Evolutionary conservation across 1,140 invertebrate species (phyloP), one percentile per base, ranked within the genome.

Genomic region (Cherax quadricarinatus): DNA sequence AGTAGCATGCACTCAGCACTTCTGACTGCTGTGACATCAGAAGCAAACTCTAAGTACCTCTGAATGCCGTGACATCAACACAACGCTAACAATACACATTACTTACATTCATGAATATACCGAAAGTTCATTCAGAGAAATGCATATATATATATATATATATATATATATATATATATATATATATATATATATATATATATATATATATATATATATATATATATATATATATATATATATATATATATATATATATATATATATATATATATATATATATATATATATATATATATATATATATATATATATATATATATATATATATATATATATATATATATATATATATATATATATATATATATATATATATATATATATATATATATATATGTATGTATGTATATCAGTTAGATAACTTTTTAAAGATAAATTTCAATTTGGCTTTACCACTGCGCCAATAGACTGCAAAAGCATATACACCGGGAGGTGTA

Each of bases 121-220:
- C 66, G 66, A 70, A 70, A 70, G 66, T 70, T 70, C 21, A 70
- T 70, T n/a, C n/a, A n/a, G n/a, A n/a, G n/a, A n/a, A n/a, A n/a
- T n/a, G n/a, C n/a, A n/a, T n/a, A n/a, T n/a, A 70, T 70, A 70
- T 70, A 70, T 70, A 70, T 70, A 70, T 70, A 70, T 70, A 70
- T 70, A 70, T 70, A 70, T 70, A 70, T 70, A 70, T 70, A 70
- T 70, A 70, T 70, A 70, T 70, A 70, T 70, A 70, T 70, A 70
- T 70, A 70, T 70, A 70, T 70, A 70, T 70, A 70, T 70, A 70
- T 70, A 70, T 70, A 70, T 70, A 70, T 70, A 70, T 70, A 70
- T 70, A 70, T 70, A 70, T 70, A 70, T 70, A 70, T 70, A 70
- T 70, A 70, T 70, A 70, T 70, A 70, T 70, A 70, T 70, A 70